Conservation (phyloP, 2,888 invertebrate species). For the Alcis repandata region DNA sequence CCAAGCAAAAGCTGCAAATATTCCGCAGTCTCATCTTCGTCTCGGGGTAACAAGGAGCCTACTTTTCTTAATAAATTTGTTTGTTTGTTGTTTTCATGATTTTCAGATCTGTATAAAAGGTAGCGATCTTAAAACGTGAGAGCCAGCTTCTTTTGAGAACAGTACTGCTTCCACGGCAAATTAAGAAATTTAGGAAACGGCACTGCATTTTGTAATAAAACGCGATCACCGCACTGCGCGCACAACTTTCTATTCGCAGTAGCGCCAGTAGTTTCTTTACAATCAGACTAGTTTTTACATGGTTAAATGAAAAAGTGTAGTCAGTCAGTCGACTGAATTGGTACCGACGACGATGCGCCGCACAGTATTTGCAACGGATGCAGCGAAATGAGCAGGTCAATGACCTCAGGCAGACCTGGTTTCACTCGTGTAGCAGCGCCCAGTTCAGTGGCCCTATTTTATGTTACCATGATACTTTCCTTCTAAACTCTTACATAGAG, state of each 20-base stretch:
- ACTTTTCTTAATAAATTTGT: background rate
- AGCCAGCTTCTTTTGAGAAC: conserved; percentile 1
- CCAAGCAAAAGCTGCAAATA: conserved; percentile 26
- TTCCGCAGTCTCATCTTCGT: conserved; percentile 15
- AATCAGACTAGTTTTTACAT: conserved; percentile 72
- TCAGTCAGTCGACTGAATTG: conserved; percentile 75
- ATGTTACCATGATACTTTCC: conserved; percentile 65
- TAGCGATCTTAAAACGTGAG: background rate
- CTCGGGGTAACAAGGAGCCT: background rate
- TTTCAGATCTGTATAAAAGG: background rate
- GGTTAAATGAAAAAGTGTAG: conserved; percentile 69
- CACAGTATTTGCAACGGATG: conserved; percentile 86
- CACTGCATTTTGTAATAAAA: conserved; percentile 28
- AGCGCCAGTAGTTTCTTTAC: conserved; percentile 68
- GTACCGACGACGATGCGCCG: conserved; percentile 78
- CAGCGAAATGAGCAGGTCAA: conserved; percentile 85
- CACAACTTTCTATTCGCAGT: conserved; percentile 69
- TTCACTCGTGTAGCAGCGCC: conserved; percentile 82
- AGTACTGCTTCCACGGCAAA: conserved; percentile 11
- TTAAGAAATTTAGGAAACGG: conserved; percentile 22
- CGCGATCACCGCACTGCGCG: conserved; percentile 51
- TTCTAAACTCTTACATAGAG: conserved; percentile 50
- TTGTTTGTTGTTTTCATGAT: background rate
- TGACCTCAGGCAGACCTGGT: conserved; percentile 82
- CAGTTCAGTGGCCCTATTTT: conserved; percentile 82